Evolutionary conservation across 2,797 vertebrate genomes (phyloP), one percentile per base, ranked within the genome.

Genomic region (Fistularia tabacaria): DNA sequence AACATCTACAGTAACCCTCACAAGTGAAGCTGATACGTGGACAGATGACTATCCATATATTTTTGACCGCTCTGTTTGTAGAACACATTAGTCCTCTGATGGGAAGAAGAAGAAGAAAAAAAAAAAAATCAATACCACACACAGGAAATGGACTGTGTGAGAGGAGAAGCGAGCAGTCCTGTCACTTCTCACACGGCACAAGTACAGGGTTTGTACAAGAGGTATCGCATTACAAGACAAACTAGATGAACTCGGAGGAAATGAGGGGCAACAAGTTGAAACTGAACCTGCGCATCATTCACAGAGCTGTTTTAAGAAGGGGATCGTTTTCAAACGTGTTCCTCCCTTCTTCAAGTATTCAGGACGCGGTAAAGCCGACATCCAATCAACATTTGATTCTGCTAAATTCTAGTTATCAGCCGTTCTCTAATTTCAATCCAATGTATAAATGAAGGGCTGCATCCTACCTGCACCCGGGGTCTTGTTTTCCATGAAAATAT

Each of bases 401-500:
- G 5, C 25, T 5, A 25, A 25, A 25, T 25, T 25, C 25, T 25
- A 25, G 25, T 25, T 25, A 25, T 25, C 25, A 25, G 25, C 25
- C 25, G 5, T 25, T 40, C 7, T 40, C 8, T 40, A 40, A 40
- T 40, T 40, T 8, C 39, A 40, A 8, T 8, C 8, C 3, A 37
- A 25, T n/a, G 1, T 0, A 62, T 54, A 52, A 14, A 52, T 36
- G 11, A 7, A 66, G 54, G 44, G 38, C 41, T 46, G 9, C 9
- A 45, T 67, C 83, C 0, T 82, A 89, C 87, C 87, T 81, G 74
- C 5, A 36, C 37, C 51, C 51, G 58, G 38, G 69, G 54, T 64
- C 51, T 66, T 72, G 69, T 55, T 87, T 85, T 85, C 88, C 87
- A 89, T 88, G 59, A 81, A 89, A 88, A 66, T 53, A 79, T 25